Conservation (phyloP, 2,113 vertebrate genomes). For the Myotis yumanensis region DNA sequence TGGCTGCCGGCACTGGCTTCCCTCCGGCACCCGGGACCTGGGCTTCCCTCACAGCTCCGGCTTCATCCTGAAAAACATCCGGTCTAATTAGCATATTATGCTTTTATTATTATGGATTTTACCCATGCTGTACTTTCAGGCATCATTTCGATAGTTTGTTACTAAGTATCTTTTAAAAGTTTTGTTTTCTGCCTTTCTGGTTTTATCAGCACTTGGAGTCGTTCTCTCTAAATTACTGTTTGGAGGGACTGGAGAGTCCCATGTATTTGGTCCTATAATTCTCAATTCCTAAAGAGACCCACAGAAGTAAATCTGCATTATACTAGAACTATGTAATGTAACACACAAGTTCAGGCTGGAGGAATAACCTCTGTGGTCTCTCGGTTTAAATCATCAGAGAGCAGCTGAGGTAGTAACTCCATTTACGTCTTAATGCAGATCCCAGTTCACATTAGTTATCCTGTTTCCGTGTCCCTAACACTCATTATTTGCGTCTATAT, state of each 20-base stretch:
- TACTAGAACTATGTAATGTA: neutral
- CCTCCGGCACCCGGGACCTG: too few relatives aligned
- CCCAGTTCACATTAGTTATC: neutral
- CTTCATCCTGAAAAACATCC: too few relatives aligned
- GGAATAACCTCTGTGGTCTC: neutral
- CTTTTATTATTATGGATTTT: neutral
- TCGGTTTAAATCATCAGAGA: conserved; percentile 11
- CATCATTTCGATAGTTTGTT: neutral
- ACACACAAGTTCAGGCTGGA: neutral
- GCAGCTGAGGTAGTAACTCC: neutral
- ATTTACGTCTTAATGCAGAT: conserved; percentile 25
- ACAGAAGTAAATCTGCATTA: neutral
- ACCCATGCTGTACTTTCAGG: neutral
- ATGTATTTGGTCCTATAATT: conserved; percentile 18
- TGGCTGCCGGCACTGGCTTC: too few relatives aligned
- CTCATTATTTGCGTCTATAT: conserved; percentile 46
- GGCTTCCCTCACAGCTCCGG: too few relatives aligned
- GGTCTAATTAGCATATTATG: too few relatives aligned
- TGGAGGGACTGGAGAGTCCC: neutral
- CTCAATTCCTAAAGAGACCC: conserved; percentile 22
- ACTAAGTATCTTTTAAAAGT: neutral
- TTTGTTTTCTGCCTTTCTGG: neutral
- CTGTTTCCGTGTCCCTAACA: neutral
- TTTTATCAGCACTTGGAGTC: neutral
- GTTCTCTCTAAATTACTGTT: conserved; percentile 49